Base-by-base conservation (phyloP, 1,140 invertebrate species). In the Orius insidiosus region DNA sequence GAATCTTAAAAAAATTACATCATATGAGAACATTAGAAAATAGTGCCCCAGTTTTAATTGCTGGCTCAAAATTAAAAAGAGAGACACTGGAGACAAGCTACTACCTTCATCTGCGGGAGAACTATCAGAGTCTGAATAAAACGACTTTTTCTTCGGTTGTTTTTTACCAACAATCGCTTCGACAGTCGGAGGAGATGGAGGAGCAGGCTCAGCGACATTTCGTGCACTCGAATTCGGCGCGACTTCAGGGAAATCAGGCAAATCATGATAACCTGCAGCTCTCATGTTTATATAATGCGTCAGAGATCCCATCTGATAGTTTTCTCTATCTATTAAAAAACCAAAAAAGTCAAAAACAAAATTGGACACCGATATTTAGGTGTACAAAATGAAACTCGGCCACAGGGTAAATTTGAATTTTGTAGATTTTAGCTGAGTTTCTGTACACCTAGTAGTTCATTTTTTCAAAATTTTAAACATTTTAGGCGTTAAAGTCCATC, bases 261-360 rank as follows among this genome's bases (percentile, higher is more conserved):
- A 66, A 47, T 90, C 76, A 45, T 83, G 75, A 63, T 98, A 98
- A 5, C 89, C 90, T 33, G 63, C 68, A 1, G 89, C 85, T 42
- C 76, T 68, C 54, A 75, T 72, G 54, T 95, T 92, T 18, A 98
- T 70, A 58, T 93, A 88, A 67, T 97, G 93, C 0, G 93, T 97
- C 16, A 99, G 65, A 5, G 92, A 92, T 0, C 94, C 93, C 49
- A 99, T 65, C 57, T 97, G 93, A 61, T 81, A 95, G 50, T 83
- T 75, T 54, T 88, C 80, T 10, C 80, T 68, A 53, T 87, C 85
- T 76, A 62, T 24, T 24, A 24, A 4, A 24, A 24, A 24, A 24
- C 7, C 24, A n/a, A n/a, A n/a, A n/a, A n/a, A n/a, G n/a, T n/a
- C n/a, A n/a, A n/a, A n/a, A n/a, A n/a, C n/a, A n/a, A n/a, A n/a